Evolutionary conservation across 2,888 invertebrate species (phyloP).

Genomic region (Amphipoea oculea): DNA sequence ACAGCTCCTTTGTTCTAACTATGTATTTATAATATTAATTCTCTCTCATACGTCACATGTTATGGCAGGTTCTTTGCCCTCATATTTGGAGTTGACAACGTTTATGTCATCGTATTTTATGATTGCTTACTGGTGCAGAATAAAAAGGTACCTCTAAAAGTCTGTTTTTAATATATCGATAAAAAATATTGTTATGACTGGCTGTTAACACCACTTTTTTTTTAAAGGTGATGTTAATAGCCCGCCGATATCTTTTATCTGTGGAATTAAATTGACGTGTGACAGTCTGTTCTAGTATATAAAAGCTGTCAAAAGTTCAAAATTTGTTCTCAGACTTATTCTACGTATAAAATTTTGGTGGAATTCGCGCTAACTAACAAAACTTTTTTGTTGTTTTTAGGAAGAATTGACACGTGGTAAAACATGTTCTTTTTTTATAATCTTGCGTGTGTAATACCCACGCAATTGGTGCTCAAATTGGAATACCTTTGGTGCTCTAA

Average conservation of each 20-base stretch:
- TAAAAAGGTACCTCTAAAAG: neutral
- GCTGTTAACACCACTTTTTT: neutral
- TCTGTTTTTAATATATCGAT: neutral
- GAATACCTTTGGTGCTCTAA: no score
- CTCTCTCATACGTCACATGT: conserved; percentile 13
- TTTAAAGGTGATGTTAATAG: neutral
- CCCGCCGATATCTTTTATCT: no score
- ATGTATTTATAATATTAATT: conserved; percentile 30
- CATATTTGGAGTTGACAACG: conserved; percentile 8
- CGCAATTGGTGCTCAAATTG: no score
- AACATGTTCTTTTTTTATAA: neutral
- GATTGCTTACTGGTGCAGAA: conserved; percentile 3
- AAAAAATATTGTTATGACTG: neutral
- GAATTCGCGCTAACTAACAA: no score
- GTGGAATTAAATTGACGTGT: no score
- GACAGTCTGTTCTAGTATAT: no score
- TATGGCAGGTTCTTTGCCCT: neutral
- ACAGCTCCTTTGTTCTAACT: conserved; percentile 31
- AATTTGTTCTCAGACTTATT: no score
- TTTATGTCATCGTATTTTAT: neutral
- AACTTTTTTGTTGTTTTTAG: neutral
- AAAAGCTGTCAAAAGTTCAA: no score
- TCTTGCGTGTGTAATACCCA: neutral
- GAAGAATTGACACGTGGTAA: neutral
- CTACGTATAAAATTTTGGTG: no score